Evolutionary conservation across 2,888 invertebrate species (phyloP).

Genomic region (Romanomermis culicivorax): DNA sequence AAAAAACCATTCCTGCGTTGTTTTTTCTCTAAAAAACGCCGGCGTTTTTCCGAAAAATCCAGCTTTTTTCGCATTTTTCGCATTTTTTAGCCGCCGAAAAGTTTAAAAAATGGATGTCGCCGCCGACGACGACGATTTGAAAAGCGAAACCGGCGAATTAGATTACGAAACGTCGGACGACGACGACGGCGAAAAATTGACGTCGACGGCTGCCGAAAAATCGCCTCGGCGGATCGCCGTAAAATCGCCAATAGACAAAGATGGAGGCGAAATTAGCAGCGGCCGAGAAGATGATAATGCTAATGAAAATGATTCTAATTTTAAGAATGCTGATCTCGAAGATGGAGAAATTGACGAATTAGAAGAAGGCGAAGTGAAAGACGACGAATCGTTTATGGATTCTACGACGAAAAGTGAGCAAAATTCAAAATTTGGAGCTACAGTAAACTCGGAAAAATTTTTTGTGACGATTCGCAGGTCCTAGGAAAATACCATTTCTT

Average conservation of each 20-base stretch:
- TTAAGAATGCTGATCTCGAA: not conserved
- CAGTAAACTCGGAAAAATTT: not conserved
- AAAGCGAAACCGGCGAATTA: not conserved
- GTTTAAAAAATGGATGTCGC: too few species aligned
- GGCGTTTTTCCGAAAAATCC: too few species aligned
- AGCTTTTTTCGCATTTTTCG: too few species aligned
- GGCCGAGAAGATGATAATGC: not conserved
- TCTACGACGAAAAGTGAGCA: not conserved
- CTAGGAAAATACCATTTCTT: not conserved
- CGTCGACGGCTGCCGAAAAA: not conserved
- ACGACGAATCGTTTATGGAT: too few species aligned
- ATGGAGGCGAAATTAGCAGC: not conserved
- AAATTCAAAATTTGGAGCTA: not conserved
- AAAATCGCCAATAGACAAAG: not conserved
- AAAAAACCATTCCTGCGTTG: too few species aligned
- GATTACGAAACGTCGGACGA: too few species aligned
- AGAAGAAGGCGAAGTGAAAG: slow-evolving; percentile 31
- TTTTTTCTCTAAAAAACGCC: too few species aligned
- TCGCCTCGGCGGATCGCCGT: not conserved
- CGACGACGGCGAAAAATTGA: not conserved
- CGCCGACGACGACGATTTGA: too few species aligned
- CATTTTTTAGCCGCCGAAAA: too few species aligned
- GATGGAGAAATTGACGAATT: slow-evolving; percentile 24
- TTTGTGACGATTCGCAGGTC: not conserved
- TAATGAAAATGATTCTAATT: not conserved